These are phyloP conservation scores for Anastrepha obliqua DNA, from an alignment of 1,140 invertebrate genomes.

Conservation along the genomic window DNA sequence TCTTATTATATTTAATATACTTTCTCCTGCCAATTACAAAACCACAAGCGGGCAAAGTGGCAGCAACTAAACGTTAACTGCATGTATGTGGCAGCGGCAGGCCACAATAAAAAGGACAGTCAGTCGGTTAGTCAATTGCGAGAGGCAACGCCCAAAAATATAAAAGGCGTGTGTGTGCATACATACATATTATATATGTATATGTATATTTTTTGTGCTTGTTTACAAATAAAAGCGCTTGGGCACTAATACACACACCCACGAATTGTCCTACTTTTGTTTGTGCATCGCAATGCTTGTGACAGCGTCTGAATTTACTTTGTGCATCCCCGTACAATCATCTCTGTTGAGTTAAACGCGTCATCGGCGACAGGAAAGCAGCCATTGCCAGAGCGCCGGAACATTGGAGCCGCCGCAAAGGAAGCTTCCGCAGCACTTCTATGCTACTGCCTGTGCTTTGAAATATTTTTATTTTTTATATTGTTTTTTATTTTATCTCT, in stretches of 20 bases:
- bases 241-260: background rate
- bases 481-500: too few species aligned
- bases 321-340: background rate
- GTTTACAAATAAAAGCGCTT: background rate
- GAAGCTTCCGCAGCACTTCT: background rate
- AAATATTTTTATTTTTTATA: too few species aligned
- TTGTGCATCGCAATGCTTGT: background rate
- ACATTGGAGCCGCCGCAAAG: constrained; percentile 38
- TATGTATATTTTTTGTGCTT: background rate
- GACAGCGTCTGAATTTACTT: background rate
- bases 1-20: background rate
- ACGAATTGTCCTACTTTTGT: constrained; percentile 26
- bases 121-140: constrained; percentile 24
- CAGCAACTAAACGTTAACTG: background rate
- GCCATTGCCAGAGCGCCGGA: constrained; percentile 26
- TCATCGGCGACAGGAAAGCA: constrained; percentile 46
- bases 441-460: too few species aligned
- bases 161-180: background rate
- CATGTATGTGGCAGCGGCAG: too few species aligned
- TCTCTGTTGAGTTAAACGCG: constrained; percentile 8
- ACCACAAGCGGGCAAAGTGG: background rate
- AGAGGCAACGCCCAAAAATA: constrained; percentile 9
- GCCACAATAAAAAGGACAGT: constrained; percentile 45
- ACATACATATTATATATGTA: background rate
- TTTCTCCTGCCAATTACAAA: background rate